A percentile compares a stretch with the other conserved stretches of the same genome.
phyloP scores from a whole-genome alignment of 2,888 invertebrate species.

The Troilus luridus region DNA sequence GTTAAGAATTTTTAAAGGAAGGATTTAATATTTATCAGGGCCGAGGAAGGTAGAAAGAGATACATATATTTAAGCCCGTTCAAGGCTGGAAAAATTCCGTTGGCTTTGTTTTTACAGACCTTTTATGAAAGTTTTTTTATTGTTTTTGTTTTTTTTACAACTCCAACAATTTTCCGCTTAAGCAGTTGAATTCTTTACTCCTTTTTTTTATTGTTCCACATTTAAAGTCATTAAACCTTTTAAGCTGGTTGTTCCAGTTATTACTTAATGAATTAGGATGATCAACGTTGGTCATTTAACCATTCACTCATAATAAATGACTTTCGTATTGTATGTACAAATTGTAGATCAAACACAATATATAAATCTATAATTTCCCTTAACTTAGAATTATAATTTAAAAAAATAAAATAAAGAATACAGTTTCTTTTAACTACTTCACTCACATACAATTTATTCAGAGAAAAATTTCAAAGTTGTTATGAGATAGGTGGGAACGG shows the following conservation, averaged over 20 bases:
- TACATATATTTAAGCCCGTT: slow-evolving; percentile 16
- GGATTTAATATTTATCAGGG: background rate
- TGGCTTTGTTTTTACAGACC: slow-evolving; percentile 4
- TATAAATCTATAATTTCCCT: too few species aligned
- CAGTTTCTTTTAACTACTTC: too few species aligned
- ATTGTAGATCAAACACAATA: too few species aligned
- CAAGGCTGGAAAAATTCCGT: background rate
- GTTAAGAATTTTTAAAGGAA: background rate
- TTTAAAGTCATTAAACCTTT: background rate
- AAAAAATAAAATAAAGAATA: too few species aligned
- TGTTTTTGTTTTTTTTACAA: background rate
- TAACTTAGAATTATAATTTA: too few species aligned
- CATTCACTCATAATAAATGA: background rate
- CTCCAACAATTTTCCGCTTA: slow-evolving; percentile 25
- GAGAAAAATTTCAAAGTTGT: too few species aligned
- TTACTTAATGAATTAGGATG: background rate
- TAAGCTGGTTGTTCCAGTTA: background rate
- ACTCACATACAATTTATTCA: too few species aligned
- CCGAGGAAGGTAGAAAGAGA: background rate
- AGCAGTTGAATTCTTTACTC: slow-evolving; percentile 2
- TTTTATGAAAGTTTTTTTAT: slow-evolving; percentile 30
- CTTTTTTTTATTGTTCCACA: background rate
- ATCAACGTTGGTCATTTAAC: background rate
- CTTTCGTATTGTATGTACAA: too few species aligned
- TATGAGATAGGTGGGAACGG: too few species aligned